Conservation (phyloP, 2,113 vertebrate species). For the Lates calcarifer region DNA sequence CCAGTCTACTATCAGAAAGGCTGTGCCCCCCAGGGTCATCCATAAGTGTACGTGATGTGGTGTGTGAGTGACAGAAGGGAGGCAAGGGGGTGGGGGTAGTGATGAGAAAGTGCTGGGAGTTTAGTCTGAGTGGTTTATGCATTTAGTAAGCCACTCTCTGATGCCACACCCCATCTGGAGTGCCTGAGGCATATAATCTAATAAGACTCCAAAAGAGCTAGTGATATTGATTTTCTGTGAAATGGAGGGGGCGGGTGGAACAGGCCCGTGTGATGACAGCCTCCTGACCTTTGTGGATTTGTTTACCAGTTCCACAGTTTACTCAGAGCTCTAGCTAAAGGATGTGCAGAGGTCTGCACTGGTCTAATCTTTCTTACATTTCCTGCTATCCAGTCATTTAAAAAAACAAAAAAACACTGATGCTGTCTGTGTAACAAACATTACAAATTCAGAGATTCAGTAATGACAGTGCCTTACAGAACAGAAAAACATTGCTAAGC, state of each 20-base stretch:
- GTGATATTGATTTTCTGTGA: constrained; percentile 79
- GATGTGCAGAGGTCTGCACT: constrained; percentile 25
- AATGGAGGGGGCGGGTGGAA: constrained; percentile 63
- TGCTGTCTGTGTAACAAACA: background rate
- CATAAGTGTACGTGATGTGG: background rate
- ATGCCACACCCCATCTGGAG: constrained; percentile 77
- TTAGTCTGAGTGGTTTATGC: constrained; percentile 68
- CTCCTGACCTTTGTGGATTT: constrained; percentile 72
- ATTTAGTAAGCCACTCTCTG: constrained; percentile 64
- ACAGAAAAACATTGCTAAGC: background rate
- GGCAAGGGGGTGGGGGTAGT: background rate
- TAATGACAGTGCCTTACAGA: background rate
- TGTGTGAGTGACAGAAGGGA: constrained; percentile 9
- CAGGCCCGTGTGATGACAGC: constrained; percentile 56
- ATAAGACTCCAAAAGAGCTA: constrained; percentile 76
- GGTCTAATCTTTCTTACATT: background rate
- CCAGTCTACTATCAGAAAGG: constrained; percentile 37
- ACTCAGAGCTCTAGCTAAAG: constrained; percentile 17
- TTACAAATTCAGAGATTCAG: background rate
- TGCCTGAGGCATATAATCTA: constrained; percentile 76
- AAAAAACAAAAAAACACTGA: background rate
- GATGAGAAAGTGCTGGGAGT: constrained; percentile 59
- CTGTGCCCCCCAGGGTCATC: constrained; percentile 23
- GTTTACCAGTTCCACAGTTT: constrained; percentile 57
- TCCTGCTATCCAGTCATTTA: background rate